Conservation (phyloP, 1,140 invertebrate genomes). For the Coenobita brevimanus region DNA sequence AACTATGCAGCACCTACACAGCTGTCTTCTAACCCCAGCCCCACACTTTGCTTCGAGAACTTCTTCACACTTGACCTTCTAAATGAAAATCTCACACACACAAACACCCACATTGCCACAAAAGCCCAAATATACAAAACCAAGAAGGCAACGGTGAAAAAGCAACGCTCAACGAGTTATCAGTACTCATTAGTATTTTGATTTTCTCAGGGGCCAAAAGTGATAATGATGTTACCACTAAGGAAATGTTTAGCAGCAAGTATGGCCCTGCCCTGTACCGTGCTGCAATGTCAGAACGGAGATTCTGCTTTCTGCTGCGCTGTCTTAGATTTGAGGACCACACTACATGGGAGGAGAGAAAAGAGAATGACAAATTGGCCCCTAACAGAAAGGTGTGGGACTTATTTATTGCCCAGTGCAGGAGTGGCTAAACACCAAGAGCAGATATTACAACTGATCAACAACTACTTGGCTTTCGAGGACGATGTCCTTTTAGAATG, state of each 20-base stretch:
- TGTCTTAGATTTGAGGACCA: constrained; percentile 18
- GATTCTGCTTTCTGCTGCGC: not conserved
- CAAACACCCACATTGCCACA: constrained; percentile 14
- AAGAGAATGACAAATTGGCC: not conserved
- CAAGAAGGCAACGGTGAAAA: constrained; percentile 17
- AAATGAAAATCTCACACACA: constrained; percentile 12
- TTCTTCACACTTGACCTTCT: constrained; percentile 9
- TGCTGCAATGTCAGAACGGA: not conserved
- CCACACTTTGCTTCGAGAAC: constrained; percentile 4
- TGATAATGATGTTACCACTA: constrained; percentile 10
- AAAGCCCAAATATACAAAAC: constrained; percentile 10
- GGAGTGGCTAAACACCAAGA: not conserved
- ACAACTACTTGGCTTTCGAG: constrained; percentile 23
- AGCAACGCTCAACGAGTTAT: constrained; percentile 10
- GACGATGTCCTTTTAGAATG: constrained; percentile 9
- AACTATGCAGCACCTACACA: not conserved
- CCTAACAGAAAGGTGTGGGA: constrained; percentile 17
- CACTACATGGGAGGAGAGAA: not conserved
- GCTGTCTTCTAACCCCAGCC: not conserved
- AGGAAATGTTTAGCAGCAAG: constrained; percentile 6
- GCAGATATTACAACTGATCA: not conserved
- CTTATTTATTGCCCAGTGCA: not conserved
- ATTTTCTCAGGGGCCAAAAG: not conserved
- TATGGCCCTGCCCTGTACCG: not conserved
- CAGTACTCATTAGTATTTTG: not conserved